phyloP scores from a whole-genome alignment of 1,140 invertebrate species.

The Achatina immaculata region DNA sequence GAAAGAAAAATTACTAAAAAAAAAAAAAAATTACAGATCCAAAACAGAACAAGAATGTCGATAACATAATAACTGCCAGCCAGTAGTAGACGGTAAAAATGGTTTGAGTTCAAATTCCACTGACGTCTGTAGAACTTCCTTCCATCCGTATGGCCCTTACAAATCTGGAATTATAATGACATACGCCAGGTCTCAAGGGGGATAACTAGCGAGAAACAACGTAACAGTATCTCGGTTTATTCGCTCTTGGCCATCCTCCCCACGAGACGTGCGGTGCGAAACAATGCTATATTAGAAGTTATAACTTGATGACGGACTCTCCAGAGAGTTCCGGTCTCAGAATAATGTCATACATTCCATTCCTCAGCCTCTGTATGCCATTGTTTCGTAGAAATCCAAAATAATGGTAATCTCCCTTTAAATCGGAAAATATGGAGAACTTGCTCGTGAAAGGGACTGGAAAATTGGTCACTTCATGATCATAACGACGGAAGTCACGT shows the following conservation, averaged over 20 bases:
- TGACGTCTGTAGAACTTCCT: neutral
- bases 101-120: slow-evolving; percentile 1
- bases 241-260: neutral
- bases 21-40: neutral
- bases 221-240: slow-evolving; percentile 22
- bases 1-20: too few relatives aligned
- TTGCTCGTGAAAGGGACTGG: neutral
- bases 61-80: too few relatives aligned
- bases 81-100: neutral
- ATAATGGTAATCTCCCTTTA: slow-evolving; percentile 21
- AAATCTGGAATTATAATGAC: slow-evolving; percentile 23
- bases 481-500: slow-evolving; percentile 24
- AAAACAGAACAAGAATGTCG: neutral
- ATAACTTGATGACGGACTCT: slow-evolving; percentile 13
- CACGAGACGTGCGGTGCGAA: neutral
- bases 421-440: neutral
- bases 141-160: neutral
- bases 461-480: slow-evolving; percentile 11
- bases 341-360: slow-evolving; percentile 14
- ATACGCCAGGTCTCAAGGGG: neutral
- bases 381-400: slow-evolving; percentile 15
- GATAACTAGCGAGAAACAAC: slow-evolving; percentile 13
- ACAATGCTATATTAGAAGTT: slow-evolving; percentile 19
- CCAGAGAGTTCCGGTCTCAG: neutral
- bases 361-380: neutral